Base-by-base conservation (phyloP, 2,113 vertebrate genomes). In the Nerophis ophidion region DNA sequence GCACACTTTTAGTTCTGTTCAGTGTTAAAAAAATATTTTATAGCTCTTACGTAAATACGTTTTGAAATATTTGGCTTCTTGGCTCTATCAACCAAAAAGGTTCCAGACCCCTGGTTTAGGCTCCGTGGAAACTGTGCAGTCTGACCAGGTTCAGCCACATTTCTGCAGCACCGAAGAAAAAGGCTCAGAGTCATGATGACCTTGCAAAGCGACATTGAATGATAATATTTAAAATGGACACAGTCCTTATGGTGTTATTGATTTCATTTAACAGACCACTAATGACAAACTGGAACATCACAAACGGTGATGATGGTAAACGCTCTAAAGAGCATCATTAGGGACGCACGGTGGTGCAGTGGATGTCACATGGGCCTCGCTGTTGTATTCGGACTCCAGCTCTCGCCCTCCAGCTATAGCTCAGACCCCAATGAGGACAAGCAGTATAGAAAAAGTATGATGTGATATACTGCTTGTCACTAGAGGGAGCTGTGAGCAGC, bases 401-500 rank as follows among this genome's bases (percentile, higher is more conserved):
- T 12, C 40, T 9, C 7, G 38, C 38, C 38, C 38, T 9, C 1
- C 8, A 9, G 40, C 2, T 44, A 2, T 11, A 44, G 40, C 40
- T 44, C 40, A 44, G 10, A 12, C 40, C 11, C 10, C 12, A 11
- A 12, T 12, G 11, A 12, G 40, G 40, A 6, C 40, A 40, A 40
- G 38, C 8, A 3, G 38, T 40, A 40, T 38, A 38, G 36, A 38
- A 38, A 1, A 40, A 2, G 38, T 7, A 40, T 40, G 38, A 2
- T 8, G 1, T 7, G 38, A 57, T 33, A 6, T 60, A 8, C 48
- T 49, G 4, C 15, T 58, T 51, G 52, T 60, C 78, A 70, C 78
- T 71, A 76, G 78, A 76, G 54, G 81, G 75, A 46, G 75, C 66
- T 63, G 36, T 65, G 44, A 69, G 7, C 55, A 63, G 62, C 53